Conservation (phyloP, 2,797 vertebrate species). For the Lepus townsendii region DNA sequence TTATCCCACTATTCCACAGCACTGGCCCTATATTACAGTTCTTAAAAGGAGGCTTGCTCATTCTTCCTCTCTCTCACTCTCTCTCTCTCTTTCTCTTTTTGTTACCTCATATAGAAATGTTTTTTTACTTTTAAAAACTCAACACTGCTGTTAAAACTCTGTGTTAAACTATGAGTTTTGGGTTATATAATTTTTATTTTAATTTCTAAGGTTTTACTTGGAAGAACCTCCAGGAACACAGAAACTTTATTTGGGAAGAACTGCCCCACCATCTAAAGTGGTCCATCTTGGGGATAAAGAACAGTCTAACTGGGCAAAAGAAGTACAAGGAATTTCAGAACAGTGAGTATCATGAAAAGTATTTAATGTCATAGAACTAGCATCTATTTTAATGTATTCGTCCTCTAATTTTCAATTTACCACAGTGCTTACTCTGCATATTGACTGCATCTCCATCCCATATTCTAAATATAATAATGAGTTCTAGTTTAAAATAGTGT, state of each 20-base stretch:
- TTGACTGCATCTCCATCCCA: slow-evolving; percentile 8
- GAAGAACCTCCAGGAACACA: slow-evolving; percentile 94
- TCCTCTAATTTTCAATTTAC: slow-evolving; percentile 6
- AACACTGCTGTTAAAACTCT: not conserved
- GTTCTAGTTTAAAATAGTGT: slow-evolving; percentile 52
- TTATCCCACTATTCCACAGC: not conserved
- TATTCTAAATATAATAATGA: slow-evolving; percentile 45
- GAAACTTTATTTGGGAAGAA: slow-evolving; percentile 91
- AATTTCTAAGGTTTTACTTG: slow-evolving; percentile 92
- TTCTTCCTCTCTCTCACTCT: too few species aligned
- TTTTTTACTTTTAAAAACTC: slow-evolving; percentile 32
- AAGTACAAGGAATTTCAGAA: slow-evolving; percentile 95
- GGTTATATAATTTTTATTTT: slow-evolving; percentile 60
- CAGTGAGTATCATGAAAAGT: slow-evolving; percentile 90
- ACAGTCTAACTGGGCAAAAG: slow-evolving; percentile 95
- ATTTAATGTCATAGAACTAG: slow-evolving; percentile 1
- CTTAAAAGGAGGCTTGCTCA: not conserved
- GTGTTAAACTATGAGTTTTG: slow-evolving; percentile 27
- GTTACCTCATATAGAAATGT: not conserved
- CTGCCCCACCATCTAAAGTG: slow-evolving; percentile 93
- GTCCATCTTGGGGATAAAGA: slow-evolving; percentile 94
- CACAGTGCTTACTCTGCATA: slow-evolving; percentile 17
- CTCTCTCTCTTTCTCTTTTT: not conserved
- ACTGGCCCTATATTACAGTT: not conserved
- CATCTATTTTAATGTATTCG: not conserved